These are phyloP conservation scores for Sepioteuthis lessoniana DNA, from an alignment of 2,888 invertebrate species.

Conservation along the genomic window DNA sequence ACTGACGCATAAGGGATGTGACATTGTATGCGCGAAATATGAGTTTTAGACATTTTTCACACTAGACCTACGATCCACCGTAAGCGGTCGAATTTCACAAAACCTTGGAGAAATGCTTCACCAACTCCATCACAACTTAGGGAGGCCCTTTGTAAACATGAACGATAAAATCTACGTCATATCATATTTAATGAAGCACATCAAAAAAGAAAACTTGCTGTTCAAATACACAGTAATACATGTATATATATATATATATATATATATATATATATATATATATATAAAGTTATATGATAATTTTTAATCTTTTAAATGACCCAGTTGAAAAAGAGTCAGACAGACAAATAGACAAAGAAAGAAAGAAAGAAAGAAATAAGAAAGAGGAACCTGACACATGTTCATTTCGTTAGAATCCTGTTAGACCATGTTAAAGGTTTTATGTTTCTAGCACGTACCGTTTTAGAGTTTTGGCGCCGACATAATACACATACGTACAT, in stretches of 20 bases:
- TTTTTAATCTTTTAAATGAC: background rate
- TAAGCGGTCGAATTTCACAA: background rate
- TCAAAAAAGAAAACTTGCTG: background rate
- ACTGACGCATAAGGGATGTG: background rate
- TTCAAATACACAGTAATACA: background rate
- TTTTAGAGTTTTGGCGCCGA: background rate
- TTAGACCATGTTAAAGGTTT: conserved; percentile 15
- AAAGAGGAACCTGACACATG: background rate
- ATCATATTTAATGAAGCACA: background rate
- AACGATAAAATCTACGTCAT: background rate
- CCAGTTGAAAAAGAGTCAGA: background rate
- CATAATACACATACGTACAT: background rate
- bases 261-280: background rate
- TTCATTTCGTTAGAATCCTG: background rate
- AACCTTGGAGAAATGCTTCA: background rate
- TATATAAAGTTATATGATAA: background rate
- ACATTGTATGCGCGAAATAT: background rate
- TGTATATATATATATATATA: background rate
- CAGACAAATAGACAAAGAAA: background rate
- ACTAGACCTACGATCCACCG: background rate
- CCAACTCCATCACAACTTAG: too few relatives aligned
- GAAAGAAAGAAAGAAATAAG: background rate
- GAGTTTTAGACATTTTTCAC: background rate
- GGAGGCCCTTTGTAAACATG: too few relatives aligned
- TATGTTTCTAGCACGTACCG: background rate